Base-by-base conservation (phyloP, 2,888 invertebrate genomes). In the Leistus spinibarbis region DNA sequence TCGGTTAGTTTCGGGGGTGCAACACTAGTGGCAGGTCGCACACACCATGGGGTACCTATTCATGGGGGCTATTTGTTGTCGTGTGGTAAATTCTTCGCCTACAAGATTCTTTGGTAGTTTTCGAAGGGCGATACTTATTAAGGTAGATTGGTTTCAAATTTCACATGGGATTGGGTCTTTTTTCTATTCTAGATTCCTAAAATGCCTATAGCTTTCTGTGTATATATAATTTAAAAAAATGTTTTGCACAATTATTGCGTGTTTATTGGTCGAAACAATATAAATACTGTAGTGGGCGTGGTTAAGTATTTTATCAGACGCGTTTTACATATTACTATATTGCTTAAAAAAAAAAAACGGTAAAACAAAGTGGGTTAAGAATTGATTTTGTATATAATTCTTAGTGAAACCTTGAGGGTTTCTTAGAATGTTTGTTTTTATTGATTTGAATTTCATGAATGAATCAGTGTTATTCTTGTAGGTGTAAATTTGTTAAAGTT, bases 11-110 rank as follows among this genome's bases (percentile, higher is more conserved):
- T 53, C 22, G 24, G 69, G 69, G 40, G 27, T 24, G 16, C 23
- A 64, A 23, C 64, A 23, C 27, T 27, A 64, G 27, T 23, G 4
- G 54, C 17, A 57, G 57, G 53, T 62, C 23, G 27, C 13, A 40
- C 13, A 40, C 40, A 40, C 62, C 53, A 72, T 72, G 72, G 57
- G 66, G 56, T 20, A 54, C 19, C 19, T 72, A 5, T 27, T 66
- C 40, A 72, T 72, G 72, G 72, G 72, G 65, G 57, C 65, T 7
- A 65, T 57, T 27, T 72, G 65, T 19, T 66, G 65, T 72, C 22
- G 72, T 65, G 27, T 22, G 17, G 53, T 17, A 17, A 66, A 17
- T 53, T 22, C 54, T 23, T 71, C 71, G n/a, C 71, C 71, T 22
- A 64, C 54, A 64, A 71, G 71, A 20, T 63, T 65, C 3, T 9